These are phyloP conservation scores for Drosophila ananassae DNA, from an alignment of 1,140 invertebrate species.

Conservation along the genomic window DNA sequence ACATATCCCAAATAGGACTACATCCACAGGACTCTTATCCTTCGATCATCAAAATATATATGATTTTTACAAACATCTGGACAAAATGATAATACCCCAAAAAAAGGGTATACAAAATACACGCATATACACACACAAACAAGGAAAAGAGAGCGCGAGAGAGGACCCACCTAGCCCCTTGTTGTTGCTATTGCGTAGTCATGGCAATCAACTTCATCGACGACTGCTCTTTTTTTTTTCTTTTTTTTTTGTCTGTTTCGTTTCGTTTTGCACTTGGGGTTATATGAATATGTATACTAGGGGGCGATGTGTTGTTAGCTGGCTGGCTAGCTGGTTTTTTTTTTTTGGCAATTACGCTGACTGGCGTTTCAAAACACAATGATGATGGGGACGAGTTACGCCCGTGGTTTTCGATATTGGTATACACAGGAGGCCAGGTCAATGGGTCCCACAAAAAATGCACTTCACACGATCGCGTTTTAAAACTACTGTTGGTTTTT, in stretches of 20 bases:
- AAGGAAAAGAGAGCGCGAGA: slow-evolving; percentile 38
- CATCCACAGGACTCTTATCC: too few relatives aligned
- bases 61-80: not conserved
- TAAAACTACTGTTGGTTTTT: slow-evolving; percentile 30
- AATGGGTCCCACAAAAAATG: slow-evolving; percentile 31
- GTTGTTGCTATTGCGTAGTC: slow-evolving; percentile 81
- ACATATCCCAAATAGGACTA: too few relatives aligned
- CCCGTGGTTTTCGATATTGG: slow-evolving; percentile 10
- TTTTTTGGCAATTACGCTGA: slow-evolving; percentile 42
- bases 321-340: slow-evolving; percentile 23
- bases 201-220: slow-evolving; percentile 75
- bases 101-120: slow-evolving; percentile 38
- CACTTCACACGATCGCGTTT: slow-evolving; percentile 45
- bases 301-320: slow-evolving; percentile 46
- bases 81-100: not conserved
- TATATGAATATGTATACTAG: slow-evolving; percentile 79
- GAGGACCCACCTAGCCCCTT: slow-evolving; percentile 50
- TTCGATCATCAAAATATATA: not conserved
- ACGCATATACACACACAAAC: slow-evolving; percentile 34
- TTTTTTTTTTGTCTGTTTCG: slow-evolving; percentile 45
- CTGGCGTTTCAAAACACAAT: slow-evolving; percentile 39
- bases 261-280: slow-evolving; percentile 61
- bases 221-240: slow-evolving; percentile 61
- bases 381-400: slow-evolving; percentile 38
- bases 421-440: slow-evolving; percentile 34